Evolutionary conservation across 2,888 invertebrate genomes (phyloP).

Genomic region (Drosophila siamana): DNA sequence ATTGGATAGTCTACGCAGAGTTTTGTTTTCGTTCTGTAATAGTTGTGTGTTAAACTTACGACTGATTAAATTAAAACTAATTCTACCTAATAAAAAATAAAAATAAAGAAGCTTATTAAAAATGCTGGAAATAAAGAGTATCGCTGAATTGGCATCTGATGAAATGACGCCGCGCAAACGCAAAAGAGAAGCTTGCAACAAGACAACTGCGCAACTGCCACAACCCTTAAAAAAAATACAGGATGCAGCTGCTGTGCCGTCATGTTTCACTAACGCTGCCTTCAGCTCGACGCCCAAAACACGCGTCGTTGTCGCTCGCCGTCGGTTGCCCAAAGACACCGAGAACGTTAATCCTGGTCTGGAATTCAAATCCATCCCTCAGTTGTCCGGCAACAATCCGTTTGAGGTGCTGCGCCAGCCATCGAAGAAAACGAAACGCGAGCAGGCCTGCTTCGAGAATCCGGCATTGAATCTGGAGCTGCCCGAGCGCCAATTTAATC

Average conservation of each 20-base stretch:
- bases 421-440: conserved; percentile 84
- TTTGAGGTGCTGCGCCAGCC: conserved; percentile 85
- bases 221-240: conserved; percentile 57
- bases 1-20: conserved; percentile 43
- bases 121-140: conserved; percentile 75
- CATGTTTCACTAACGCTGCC: conserved; percentile 83
- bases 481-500: conserved; percentile 85
- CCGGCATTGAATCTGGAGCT: conserved; percentile 84
- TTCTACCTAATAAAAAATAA: background rate
- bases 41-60: background rate
- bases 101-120: background rate
- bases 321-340: conserved; percentile 63
- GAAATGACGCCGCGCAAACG: conserved; percentile 83
- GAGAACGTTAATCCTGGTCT: conserved; percentile 64
- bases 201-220: background rate
- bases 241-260: conserved; percentile 55
- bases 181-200: conserved; percentile 76
- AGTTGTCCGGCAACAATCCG: conserved; percentile 78
- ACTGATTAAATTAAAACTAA: too few relatives aligned
- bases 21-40: conserved; percentile 5
- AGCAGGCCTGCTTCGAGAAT: conserved; percentile 84
- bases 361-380: conserved; percentile 84
- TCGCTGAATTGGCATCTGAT: conserved; percentile 54
- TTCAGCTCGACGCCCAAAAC: conserved; percentile 84
- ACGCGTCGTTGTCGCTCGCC: conserved; percentile 61